Evolutionary conservation across 2,888 invertebrate genomes (phyloP), one percentile per base, ranked within the genome.

Genomic region (Diachrysia chrysitis): DNA sequence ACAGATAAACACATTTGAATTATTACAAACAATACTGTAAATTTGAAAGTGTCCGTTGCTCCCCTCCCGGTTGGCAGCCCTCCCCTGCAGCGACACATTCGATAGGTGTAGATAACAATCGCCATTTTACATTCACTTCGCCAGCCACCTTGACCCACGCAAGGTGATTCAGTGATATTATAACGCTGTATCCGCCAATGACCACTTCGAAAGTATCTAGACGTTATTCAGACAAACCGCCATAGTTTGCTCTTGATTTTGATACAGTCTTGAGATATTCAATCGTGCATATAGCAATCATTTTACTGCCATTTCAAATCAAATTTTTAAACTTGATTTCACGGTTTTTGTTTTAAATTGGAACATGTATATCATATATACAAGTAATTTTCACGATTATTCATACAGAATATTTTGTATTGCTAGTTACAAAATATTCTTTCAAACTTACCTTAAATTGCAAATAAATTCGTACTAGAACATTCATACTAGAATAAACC

Each of bases 161-260:
- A 92, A 94, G 92, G 94, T 93, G 92, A 92, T 91, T 92, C 90
- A 92, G 92, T 93, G 90, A 91, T 93, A 92, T 93, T 92, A 91
- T 90, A 91, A 88, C 84, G 85, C 79, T 84, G 85, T 90, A 90
- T 89, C 91, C 86, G 84, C 93, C 93, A 93, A 93, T 93, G 90
- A 91, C 90, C 84, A 87, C 85, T 85, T 89, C 85, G 93, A 94
- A 93, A 93, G 93, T 92, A 85, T 88, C 90, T 90, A 90, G 88
- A 85, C 80, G 80, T 83, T 85, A 87, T 88, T 87, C 87, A 87
- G 85, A 78, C 85, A 79, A 81, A 87, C 88, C 88, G 86, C 87
- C 88, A 88, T 37, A 17, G 57, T 65, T 77, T n/a, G n/a, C n/a
- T n/a, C n/a, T n/a, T 59, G 68, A 57, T 80, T 58, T 68, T 73